Evolutionary conservation across 2,113 vertebrate genomes (phyloP).

Genomic region (Salvelinus fontinalis): DNA sequence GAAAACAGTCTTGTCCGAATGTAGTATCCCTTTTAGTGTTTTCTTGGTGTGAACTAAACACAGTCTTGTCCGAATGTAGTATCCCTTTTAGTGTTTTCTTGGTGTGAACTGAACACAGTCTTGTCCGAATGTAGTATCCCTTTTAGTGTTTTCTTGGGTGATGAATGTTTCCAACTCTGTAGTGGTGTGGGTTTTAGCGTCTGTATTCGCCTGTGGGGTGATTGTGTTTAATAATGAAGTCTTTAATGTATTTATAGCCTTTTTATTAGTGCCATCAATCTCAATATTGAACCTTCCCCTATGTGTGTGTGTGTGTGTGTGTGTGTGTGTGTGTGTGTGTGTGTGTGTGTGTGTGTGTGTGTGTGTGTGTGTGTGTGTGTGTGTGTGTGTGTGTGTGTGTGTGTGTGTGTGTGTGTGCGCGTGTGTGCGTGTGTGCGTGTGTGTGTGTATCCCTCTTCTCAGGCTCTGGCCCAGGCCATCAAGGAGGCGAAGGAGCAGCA

Average conservation of each 20-base stretch:
- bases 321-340: too few species aligned
- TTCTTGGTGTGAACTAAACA: not conserved
- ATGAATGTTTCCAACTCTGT: not conserved
- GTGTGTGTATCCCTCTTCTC: not conserved
- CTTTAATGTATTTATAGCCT: not conserved
- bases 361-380: too few species aligned
- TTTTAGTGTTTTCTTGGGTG: not conserved
- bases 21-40: not conserved
- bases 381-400: too few species aligned
- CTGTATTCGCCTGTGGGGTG: not conserved
- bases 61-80: not conserved
- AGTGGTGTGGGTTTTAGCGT: not conserved
- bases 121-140: not conserved
- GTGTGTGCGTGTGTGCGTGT: too few species aligned
- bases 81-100: not conserved
- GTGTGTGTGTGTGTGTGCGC: too few species aligned
- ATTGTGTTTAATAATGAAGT: not conserved
- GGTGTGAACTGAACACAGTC: not conserved
- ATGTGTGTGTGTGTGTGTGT: too few species aligned
- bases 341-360: too few species aligned
- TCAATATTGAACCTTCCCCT: too few species aligned
- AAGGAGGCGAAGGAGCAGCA: conserved; percentile 97
- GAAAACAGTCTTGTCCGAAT: not conserved
- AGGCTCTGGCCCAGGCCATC: conserved; percentile 96
- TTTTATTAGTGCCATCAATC: too few species aligned